phyloP scores from a whole-genome alignment of 2,888 invertebrate genomes.

The Eustalomyia histrio region DNA sequence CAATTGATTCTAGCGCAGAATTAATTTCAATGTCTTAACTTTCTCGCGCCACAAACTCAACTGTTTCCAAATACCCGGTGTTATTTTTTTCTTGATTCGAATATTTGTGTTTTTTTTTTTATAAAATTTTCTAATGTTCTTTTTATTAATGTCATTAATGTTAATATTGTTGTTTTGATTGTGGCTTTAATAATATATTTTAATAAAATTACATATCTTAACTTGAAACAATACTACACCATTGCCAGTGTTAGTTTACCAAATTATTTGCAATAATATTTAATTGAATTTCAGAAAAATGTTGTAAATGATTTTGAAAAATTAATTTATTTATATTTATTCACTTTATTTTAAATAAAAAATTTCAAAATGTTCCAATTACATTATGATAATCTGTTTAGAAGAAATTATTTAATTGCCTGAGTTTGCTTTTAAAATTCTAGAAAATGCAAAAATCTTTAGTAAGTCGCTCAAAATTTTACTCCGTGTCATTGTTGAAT shows the following conservation, averaged over 20 bases:
- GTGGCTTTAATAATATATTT: constrained; percentile 31
- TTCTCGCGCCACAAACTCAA: constrained; percentile 43
- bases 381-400: too few relatives aligned
- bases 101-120: background rate
- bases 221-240: background rate
- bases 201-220: constrained; percentile 6
- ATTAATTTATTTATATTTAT: too few relatives aligned
- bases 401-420: too few relatives aligned
- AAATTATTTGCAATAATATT: too few relatives aligned
- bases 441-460: too few relatives aligned
- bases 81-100: constrained; percentile 29
- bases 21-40: constrained; percentile 22
- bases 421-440: too few relatives aligned
- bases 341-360: too few relatives aligned
- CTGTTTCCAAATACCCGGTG: constrained; percentile 26
- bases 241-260: background rate
- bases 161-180: background rate
- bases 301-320: too few relatives aligned
- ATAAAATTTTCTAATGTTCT: constrained; percentile 46
- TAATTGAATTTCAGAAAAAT: too few relatives aligned
- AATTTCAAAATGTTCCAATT: too few relatives aligned
- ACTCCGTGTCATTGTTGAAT: too few relatives aligned
- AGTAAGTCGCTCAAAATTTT: too few relatives aligned
- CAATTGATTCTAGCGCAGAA: background rate
- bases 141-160: constrained; percentile 33